Conservation (phyloP, 2,113 vertebrate species). For the Campylorhamphus procurvoides region DNA sequence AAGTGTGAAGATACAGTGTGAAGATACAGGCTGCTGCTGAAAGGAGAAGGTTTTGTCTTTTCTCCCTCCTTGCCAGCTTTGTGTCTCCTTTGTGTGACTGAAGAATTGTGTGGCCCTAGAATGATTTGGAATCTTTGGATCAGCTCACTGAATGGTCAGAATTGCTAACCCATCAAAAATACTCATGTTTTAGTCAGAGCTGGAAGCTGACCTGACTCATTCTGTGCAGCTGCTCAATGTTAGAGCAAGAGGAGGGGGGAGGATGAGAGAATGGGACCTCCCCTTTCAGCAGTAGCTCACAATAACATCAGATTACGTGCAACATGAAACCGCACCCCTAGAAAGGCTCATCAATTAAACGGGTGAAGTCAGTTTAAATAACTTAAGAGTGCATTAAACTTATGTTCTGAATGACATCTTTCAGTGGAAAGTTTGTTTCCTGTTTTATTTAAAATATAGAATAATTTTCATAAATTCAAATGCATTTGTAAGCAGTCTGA, state of each 20-base stretch:
- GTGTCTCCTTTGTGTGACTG: neutral
- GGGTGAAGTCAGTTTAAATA: neutral
- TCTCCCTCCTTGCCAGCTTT: neutral
- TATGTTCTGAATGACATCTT: neutral
- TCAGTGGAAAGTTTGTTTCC: neutral
- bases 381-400: neutral
- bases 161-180: neutral
- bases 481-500: neutral
- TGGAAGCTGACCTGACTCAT: neutral
- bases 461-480: neutral
- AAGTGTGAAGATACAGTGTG: neutral
- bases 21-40: neutral
- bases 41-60: neutral
- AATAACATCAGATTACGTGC: neutral
- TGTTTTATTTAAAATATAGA: neutral
- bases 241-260: neutral
- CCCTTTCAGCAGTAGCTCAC: neutral
- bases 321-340: neutral
- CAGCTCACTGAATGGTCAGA: neutral
- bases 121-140: neutral
- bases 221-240: neutral
- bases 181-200: neutral
- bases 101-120: neutral
- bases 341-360: neutral
- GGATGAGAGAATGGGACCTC: neutral